Evolutionary conservation across 2,113 vertebrate genomes (phyloP).

Genomic region (Oreochromis spilurus): DNA sequence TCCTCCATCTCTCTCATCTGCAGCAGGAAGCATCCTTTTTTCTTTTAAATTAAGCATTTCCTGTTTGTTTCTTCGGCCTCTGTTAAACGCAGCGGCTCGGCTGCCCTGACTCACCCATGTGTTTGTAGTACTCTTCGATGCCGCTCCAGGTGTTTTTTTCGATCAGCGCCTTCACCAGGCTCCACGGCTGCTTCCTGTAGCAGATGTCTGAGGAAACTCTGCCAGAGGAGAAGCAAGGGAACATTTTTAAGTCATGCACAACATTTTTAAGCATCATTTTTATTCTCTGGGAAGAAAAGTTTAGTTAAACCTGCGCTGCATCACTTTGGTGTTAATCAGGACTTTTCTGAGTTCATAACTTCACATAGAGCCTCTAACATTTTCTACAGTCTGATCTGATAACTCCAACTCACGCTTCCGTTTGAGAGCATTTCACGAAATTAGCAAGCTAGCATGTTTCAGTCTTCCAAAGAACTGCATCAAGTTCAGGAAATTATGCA

Average conservation of each 20-base stretch:
- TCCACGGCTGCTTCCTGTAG: conserved; percentile 92
- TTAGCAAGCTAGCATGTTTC: neutral
- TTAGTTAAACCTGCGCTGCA: fast-evolving
- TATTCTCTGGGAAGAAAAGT: neutral
- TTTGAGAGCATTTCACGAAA: neutral
- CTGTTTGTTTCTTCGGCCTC: neutral
- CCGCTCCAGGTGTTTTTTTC: conserved; percentile 91
- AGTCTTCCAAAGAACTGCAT: neutral
- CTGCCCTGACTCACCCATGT: conserved; percentile 75
- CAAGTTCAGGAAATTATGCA: neutral
- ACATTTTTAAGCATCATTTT: neutral
- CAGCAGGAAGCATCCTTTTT: neutral
- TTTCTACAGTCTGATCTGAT: neutral
- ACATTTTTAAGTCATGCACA: neutral
- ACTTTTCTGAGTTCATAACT: fast-evolving
- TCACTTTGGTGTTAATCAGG: neutral
- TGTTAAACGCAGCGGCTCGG: neutral
- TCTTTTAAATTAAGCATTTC: neutral
- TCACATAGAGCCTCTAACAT: neutral
- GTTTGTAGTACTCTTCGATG: conserved; percentile 86
- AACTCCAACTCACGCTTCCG: neutral
- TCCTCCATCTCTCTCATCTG: neutral
- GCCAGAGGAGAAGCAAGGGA: neutral
- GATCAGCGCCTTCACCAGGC: conserved; percentile 84
- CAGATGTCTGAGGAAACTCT: conserved; percentile 90